phyloP scores from a whole-genome alignment of 53 echinoderm and acorn worm species.

The Holothuria leucospilota region DNA sequence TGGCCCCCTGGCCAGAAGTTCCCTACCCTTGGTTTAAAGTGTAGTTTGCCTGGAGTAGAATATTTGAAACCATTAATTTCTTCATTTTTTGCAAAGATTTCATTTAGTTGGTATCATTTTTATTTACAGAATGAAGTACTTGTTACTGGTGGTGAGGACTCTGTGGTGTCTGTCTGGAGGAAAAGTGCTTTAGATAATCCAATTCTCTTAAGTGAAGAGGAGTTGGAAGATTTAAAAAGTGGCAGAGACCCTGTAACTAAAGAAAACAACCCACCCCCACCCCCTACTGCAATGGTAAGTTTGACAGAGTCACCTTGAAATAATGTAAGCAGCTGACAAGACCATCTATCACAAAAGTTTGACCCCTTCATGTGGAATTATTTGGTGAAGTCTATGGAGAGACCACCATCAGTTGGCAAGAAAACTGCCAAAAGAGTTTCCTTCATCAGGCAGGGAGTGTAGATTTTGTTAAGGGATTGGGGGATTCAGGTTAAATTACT shows the following conservation, averaged over 20 bases:
- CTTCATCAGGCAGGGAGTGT: no score
- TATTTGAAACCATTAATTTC: neutral
- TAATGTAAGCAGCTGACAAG: no score
- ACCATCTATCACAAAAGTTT: no score
- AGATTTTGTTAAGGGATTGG: no score
- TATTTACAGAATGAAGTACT: conserved; percentile 77
- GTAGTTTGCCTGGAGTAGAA: no score
- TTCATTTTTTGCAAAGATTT: neutral
- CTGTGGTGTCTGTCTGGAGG: conserved; percentile 80
- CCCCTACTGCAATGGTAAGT: conserved; percentile 29
- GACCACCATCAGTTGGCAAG: no score
- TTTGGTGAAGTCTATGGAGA: no score
- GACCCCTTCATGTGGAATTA: no score
- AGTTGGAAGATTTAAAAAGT: conserved; percentile 11
- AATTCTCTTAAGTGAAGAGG: conserved; percentile 21
- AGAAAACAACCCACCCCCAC: neutral
- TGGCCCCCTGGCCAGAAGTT: no score
- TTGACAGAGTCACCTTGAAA: neutral
- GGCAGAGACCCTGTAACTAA: neutral
- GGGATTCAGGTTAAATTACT: no score
- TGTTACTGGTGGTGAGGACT: conserved; percentile 91
- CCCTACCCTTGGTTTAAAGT: no score
- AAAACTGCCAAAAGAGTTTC: no score
- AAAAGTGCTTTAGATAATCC: conserved; percentile 38
- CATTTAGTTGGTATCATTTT: neutral